phyloP scores from a whole-genome alignment of 2,797 vertebrate genomes.

The Margarornis squamiger region DNA sequence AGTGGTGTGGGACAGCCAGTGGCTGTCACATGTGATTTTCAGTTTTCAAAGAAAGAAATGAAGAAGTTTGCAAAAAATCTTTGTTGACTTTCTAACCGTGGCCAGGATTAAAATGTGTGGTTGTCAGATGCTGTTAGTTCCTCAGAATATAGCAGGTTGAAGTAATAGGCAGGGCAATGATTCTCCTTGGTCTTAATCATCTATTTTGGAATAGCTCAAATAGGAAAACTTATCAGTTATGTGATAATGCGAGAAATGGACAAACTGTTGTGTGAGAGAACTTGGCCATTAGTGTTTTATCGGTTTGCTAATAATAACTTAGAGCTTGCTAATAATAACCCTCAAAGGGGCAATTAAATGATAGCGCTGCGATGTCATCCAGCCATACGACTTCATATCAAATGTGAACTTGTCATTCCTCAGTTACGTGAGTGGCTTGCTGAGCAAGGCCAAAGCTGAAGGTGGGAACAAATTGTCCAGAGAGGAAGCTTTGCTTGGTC shows the following conservation, averaged over 20 bases:
- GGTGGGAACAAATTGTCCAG: neutral
- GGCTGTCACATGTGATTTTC: neutral
- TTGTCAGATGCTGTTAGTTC: neutral
- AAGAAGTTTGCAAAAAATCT: neutral
- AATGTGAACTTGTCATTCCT: neutral
- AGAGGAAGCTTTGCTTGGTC: neutral
- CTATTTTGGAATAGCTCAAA: neutral
- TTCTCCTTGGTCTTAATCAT: neutral
- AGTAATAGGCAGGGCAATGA: neutral
- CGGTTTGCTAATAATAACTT: neutral
- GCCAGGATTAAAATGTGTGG: neutral
- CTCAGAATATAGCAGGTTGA: neutral
- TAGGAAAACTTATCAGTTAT: neutral
- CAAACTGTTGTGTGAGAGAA: neutral
- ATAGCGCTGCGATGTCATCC: neutral
- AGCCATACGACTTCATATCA: fast-evolving
- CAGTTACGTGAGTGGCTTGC: neutral
- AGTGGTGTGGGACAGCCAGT: neutral
- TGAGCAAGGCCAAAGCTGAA: neutral
- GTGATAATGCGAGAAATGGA: neutral
- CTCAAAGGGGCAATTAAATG: neutral
- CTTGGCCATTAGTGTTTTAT: neutral
- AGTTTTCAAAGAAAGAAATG: neutral
- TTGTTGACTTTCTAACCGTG: neutral
- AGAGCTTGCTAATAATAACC: neutral